These are phyloP conservation scores for Drosophila sulfurigaster DNA, from an alignment of 1,140 invertebrate species.

Conservation along the genomic window DNA sequence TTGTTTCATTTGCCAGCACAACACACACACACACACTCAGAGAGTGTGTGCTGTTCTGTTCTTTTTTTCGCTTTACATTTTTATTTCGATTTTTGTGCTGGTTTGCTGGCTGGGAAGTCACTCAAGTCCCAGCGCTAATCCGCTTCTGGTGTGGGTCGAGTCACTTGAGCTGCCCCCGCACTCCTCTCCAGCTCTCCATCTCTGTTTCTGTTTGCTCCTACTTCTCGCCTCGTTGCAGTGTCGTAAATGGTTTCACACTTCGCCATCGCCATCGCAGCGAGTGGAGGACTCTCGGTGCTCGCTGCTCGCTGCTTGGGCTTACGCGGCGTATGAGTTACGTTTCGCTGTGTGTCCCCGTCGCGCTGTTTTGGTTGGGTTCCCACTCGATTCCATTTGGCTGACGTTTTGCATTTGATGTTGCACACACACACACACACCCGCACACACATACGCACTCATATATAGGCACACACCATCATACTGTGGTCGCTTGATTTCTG, in stretches of 20 bases:
- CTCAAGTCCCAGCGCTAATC: conserved; percentile 73
- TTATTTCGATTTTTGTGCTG: conserved; percentile 28
- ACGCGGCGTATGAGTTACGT: conserved; percentile 62
- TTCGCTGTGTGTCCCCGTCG: conserved; percentile 11
- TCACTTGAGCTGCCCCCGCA: conserved; percentile 52
- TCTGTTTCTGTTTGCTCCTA: background rate
- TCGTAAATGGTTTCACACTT: conserved; percentile 72
- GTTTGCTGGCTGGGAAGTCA: conserved; percentile 58
- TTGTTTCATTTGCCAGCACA: conserved; percentile 53
- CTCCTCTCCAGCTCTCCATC: background rate
- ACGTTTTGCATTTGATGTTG: conserved; percentile 64
- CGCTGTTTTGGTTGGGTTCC: conserved; percentile 10
- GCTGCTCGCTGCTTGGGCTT: conserved; percentile 21
- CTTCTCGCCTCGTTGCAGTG: conserved; percentile 12
- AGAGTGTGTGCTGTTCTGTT: background rate
- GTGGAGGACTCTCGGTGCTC: conserved; percentile 25
- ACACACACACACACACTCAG: background rate
- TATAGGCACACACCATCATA: conserved; percentile 1
- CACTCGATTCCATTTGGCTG: conserved; percentile 72
- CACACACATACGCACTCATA: too few relatives aligned
- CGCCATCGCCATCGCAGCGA: conserved; percentile 43
- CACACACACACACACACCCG: conserved; percentile 13
- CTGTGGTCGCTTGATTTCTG: conserved; percentile 64
- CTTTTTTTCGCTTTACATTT: conserved; percentile 36
- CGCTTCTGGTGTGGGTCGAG: conserved; percentile 63